Base-by-base conservation (phyloP, 2,797 vertebrate genomes). In the Moxostoma hubbsi region DNA sequence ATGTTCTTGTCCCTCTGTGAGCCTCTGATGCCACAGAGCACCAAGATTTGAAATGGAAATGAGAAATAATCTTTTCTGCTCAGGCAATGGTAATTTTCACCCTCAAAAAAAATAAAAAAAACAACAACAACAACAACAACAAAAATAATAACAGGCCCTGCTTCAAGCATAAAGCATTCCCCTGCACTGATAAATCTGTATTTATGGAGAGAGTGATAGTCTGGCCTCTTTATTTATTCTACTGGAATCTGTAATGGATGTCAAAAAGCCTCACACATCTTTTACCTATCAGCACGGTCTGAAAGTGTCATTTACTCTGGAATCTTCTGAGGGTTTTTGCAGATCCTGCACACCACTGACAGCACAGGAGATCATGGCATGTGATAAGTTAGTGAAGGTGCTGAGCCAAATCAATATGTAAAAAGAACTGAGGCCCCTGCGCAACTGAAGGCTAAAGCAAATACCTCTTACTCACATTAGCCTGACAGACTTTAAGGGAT, bases 1-100 rank as follows among this genome's bases (percentile, higher is more conserved):
- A 5, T 77, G 54, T 73, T 72, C 11, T 59, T 15, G n/a, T 69
- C 63, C 62, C 70, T 58, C 55, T 55, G 59, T 51, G 62, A 50
- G 61, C 24, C 66, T 71, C 73, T 55, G 65, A 81, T 74, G 69
- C 68, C 57, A 55, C 47, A 54, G 55, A 83, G 80, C 69, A 72
- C 70, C 24, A 65, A 67, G 77, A 80, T 88, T 85, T 79, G 24
- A 83, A 81, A 83, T 82, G 77, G 77, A 84, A 84, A 88, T 74
- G 75, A 85, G 75, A 15, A 78, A 71, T 79, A 82, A 88, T 86
- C 77, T 80, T 85, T 83, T 84, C 45, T 82, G 58, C 68, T 57
- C 76, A 83, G 76, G 63, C 71, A 73, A 49, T 72, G 55, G 46
- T 74, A 67, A 83, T 73, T 79, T 57, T 11, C 73, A 53, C 57